Evolutionary conservation across 2,888 invertebrate species (phyloP).

Genomic region (Gisinianus flammeolus): DNA sequence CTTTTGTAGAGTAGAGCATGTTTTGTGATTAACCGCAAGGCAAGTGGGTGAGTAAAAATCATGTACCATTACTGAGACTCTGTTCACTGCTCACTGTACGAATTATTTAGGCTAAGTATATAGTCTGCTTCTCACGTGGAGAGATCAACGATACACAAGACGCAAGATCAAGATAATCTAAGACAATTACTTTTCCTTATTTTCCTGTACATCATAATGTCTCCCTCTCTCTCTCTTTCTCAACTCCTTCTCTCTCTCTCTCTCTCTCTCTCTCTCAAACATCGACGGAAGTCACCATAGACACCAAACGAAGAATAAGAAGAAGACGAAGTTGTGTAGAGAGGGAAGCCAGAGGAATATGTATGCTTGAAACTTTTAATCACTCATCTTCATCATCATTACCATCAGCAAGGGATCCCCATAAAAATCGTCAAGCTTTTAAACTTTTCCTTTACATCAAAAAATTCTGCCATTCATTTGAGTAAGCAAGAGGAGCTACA

Average conservation of each 20-base stretch:
- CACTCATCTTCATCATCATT: conserved; percentile 3
- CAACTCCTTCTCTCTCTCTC: background rate
- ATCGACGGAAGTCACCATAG: background rate
- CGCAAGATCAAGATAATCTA: conserved; percentile 24
- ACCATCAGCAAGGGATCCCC: background rate
- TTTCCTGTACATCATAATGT: background rate
- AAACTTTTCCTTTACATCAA: background rate
- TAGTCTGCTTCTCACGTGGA: conserved; percentile 40
- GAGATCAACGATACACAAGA: conserved; percentile 18
- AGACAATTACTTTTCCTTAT: conserved; percentile 35
- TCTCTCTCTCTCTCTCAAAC: background rate
- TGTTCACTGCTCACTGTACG: conserved; percentile 23
- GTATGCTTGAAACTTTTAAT: conserved; percentile 4
- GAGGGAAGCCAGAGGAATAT: background rate
- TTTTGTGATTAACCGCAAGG: conserved; percentile 35
- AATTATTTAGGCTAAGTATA: conserved; percentile 36
- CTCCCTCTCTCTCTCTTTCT: background rate
- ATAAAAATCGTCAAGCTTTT: background rate
- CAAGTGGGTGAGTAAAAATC: conserved; percentile 24
- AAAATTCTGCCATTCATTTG: too few relatives aligned
- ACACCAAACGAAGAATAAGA: background rate
- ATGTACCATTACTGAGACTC: conserved; percentile 6
- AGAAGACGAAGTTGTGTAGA: conserved; percentile 2
- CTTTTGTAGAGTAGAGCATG: conserved; percentile 15
- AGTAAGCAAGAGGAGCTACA: too few relatives aligned